phyloP scores from a whole-genome alignment of 2,888 invertebrate species.

The Acholoe squamosa region DNA sequence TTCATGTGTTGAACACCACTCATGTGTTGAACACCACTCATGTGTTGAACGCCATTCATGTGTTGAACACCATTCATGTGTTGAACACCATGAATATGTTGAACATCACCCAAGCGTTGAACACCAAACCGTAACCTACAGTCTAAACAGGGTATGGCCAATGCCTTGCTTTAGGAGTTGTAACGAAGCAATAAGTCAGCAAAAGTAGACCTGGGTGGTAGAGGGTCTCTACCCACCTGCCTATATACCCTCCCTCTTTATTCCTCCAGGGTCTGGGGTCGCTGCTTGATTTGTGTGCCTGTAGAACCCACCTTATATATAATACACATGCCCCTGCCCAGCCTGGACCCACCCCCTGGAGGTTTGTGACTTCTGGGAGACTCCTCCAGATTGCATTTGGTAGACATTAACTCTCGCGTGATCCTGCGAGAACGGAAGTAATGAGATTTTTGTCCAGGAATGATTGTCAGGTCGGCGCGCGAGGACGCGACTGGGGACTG shows the following conservation, averaged over 20 bases:
- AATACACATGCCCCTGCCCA: constrained; percentile 19
- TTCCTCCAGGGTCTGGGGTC: constrained; percentile 20
- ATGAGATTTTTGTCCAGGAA: constrained; percentile 38
- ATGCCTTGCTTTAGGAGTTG: neutral
- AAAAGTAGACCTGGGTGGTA: neutral
- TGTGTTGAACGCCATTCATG: no score
- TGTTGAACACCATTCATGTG: no score
- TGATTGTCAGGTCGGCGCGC: constrained; percentile 25
- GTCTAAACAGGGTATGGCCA: no score
- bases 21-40: no score
- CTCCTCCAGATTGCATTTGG: constrained; percentile 40
- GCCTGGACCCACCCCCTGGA: neutral
- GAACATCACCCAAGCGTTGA: no score
- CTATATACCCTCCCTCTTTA: neutral
- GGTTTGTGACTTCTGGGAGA: neutral
- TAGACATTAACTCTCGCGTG: constrained; percentile 48
- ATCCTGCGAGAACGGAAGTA: constrained; percentile 49
- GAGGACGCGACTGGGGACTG: neutral
- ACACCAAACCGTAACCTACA: no score
- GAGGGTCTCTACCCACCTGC: neutral
- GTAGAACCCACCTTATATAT: constrained; percentile 12
- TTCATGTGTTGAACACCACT: no score
- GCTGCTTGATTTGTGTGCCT: constrained; percentile 22
- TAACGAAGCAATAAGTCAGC: constrained; percentile 21
- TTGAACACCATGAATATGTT: no score